Percentiles rank a stretch among this genome's conserved stretches.
These are phyloP conservation scores for Kryptopterus vitreolus DNA, from an alignment of 2,797 vertebrate genomes.

Conservation along the genomic window DNA sequence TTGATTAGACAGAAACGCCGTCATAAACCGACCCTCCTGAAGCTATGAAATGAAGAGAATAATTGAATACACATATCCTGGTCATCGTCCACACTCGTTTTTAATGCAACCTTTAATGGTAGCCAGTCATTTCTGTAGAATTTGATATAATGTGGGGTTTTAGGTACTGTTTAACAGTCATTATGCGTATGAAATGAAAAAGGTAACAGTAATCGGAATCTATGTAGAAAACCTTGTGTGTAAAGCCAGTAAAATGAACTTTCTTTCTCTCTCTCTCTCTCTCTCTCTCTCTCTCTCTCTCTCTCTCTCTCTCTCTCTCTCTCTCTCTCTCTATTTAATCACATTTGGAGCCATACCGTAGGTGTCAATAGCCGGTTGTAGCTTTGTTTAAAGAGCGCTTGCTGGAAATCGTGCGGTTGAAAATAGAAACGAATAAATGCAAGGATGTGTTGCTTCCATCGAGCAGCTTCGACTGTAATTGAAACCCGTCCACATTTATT, in stretches of 20 bases:
- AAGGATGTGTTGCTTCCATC: background rate
- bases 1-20: no score
- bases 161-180: background rate
- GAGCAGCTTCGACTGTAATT: background rate
- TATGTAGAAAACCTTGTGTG: background rate
- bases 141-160: background rate
- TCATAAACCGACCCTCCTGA: no score
- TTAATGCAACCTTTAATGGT: background rate
- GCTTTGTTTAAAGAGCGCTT: background rate
- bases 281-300: background rate
- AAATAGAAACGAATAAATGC: background rate
- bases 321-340: background rate
- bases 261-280: background rate
- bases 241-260: background rate
- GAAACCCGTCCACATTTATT: conserved; percentile 22
- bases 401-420: background rate
- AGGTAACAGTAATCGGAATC: background rate
- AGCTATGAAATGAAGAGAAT: no score
- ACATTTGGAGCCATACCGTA: background rate
- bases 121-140: no score
- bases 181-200: background rate
- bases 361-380: background rate
- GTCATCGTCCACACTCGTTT: background rate
- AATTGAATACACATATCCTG: no score
- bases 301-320: background rate